Evolutionary conservation across 2,113 vertebrate species (phyloP), one percentile per base, ranked within the genome.

Genomic region (Pimephales promelas): DNA sequence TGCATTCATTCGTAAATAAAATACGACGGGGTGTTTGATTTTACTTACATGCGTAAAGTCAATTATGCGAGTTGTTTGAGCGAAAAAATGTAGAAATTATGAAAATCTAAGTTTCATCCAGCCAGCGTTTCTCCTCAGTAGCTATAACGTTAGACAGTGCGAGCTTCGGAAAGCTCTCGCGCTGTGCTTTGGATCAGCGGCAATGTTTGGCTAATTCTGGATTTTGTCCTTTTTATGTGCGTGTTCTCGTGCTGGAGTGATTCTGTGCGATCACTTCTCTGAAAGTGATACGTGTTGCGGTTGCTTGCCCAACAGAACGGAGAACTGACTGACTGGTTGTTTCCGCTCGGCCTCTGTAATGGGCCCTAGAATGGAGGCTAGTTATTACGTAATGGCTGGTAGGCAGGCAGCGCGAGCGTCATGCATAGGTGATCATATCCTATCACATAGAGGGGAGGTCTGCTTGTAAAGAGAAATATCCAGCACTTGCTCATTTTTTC

Each of bases 361-460:
- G 24, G 45, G 62, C 59, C 64, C 22, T 20, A 40, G 40, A 45
- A 66, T 68, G 20, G 20, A 70, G 74, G 45, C 68, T 86, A 77
- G 81, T 86, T 81, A 84, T 88, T 88, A 88, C 87, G 85, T 88
- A 88, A 88, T 83, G 49, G 57, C 10, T 73, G 8, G 57, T 78
- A 61, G 66, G 79, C 64, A 61, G 66, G 79, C 64, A 45, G 64
- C 18, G 78, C 11, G 49, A 49, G 66, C 62, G 82, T 47, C 20
- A 3, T 10, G 52, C 20, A 54, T 22, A 52, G 4, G 5, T 66
- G 47, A 34, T 62, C 11, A 10, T 45, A 26, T 68, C 85, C 85
- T 79, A 83, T 86, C 81, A 75, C 68, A 52, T 82, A 43, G 45
- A 56, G 4, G n/a, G 40, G 79, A 62, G 82, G 87, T 83, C 66